Conservation (phyloP, 1,140 invertebrate genomes). For the Zaprionus vittiger region DNA sequence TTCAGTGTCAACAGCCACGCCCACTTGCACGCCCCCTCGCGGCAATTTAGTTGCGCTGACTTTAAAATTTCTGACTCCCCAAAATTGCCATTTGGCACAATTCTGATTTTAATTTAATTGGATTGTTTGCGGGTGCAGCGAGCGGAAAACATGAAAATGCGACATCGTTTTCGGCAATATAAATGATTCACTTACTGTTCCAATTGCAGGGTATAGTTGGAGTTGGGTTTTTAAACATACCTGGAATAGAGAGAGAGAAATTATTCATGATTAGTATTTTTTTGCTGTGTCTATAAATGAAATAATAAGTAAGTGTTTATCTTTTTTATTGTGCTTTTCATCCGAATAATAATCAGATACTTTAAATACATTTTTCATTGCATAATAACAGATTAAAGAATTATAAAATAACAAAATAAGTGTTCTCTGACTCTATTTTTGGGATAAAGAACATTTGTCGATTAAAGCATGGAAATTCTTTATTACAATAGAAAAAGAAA, state of each 20-base stretch:
- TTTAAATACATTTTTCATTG: background rate
- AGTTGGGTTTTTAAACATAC: conserved; percentile 20
- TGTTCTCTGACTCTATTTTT: background rate
- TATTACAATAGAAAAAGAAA: too few relatives aligned
- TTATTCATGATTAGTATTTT: too few relatives aligned
- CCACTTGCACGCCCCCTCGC: conserved; percentile 6
- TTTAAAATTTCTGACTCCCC: background rate
- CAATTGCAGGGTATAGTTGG: background rate
- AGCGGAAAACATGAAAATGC: conserved; percentile 13
- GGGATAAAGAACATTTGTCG: too few relatives aligned
- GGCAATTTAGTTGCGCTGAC: background rate
- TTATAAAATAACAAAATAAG: background rate
- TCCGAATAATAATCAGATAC: too few relatives aligned
- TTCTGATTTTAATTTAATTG: conserved; percentile 4
- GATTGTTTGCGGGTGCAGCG: conserved; percentile 20
- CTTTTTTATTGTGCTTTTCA: too few relatives aligned
- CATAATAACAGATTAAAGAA: background rate
- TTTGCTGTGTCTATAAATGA: too few relatives aligned
- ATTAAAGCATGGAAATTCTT: too few relatives aligned
- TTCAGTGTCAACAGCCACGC: conserved; percentile 38
- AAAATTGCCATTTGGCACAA: conserved; percentile 8
- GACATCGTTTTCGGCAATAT: conserved; percentile 21
- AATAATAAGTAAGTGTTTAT: too few relatives aligned
- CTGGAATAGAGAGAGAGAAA: conserved; percentile 24
- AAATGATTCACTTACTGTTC: conserved; percentile 18